Evolutionary conservation across 2,113 vertebrate genomes (phyloP), one percentile per base, ranked within the genome.

Genomic region (Mastomys coucha): DNA sequence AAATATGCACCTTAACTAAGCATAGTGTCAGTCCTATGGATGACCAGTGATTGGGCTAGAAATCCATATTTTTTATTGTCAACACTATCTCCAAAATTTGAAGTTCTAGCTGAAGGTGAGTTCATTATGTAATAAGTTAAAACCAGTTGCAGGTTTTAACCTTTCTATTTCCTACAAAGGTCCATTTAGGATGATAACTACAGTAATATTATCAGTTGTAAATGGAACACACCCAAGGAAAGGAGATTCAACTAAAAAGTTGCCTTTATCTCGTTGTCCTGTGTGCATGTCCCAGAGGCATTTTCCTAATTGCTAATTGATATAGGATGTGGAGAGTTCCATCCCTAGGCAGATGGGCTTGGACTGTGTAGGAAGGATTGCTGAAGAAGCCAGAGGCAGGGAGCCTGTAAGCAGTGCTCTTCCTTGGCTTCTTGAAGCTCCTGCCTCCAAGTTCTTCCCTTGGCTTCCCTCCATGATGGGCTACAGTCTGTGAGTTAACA

Each of bases 131-230:
- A 58, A 36, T 56, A 1, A 89, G 73, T 81, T 80, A 95, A 94
- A 93, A 28, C 36, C 45, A 91, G 16, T 70, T 91, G 24, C 49
- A 89, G 82, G 28, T 89, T 89, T 39, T 90, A 51, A 84, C 42
- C 76, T 94, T 82, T 70, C 13, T 91, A 39, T 19, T 53, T 92
- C 39, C 65, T 95, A 53, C 58, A 90, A 65, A 45, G 31, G 2
- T 84, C 45, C 60, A 4, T 94, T 88, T 94, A 80, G 24, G 56
- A 88, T 96, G 42, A 63, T 85, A 70, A 39, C 84, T 93, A 31
- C 91, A 19, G 9, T 77, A 77, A 51, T 77, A 77, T 49, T 45
- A 77, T 77, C 13, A 28, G 2, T 31, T 17, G 13, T 51, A 49
- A 51, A 31, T 26, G 26, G 45, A 45, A 31, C 75, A 49, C 13